phyloP scores from a whole-genome alignment of 92 coral and sea anemone species.

The Phenganax marumi region DNA sequence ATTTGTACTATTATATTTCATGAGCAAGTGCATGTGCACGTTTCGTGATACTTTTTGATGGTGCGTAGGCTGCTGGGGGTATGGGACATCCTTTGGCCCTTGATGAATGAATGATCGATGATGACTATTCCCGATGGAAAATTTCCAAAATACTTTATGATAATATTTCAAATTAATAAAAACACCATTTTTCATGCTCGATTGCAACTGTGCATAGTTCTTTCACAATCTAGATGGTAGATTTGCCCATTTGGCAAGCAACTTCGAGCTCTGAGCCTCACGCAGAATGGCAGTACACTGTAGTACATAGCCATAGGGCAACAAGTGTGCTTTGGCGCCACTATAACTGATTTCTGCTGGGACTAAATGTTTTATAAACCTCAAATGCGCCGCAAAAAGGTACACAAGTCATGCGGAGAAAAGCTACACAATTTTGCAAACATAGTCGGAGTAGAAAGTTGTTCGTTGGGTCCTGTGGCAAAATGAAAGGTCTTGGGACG shows the following conservation, averaged over 20 bases:
- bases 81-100: background rate
- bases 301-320: background rate
- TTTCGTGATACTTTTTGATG: background rate
- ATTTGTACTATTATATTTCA: too few relatives aligned
- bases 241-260: background rate
- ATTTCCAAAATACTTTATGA: background rate
- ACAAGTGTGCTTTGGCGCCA: background rate
- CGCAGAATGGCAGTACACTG: too few relatives aligned
- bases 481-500: background rate
- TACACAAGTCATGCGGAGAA: background rate
- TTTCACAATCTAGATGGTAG: background rate
- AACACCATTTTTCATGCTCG: too few relatives aligned
- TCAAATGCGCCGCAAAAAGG: slow-evolving; percentile 5
- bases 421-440: background rate
- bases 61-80: slow-evolving; percentile 2
- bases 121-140: background rate
- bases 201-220: too few relatives aligned
- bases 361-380: background rate
- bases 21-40: background rate
- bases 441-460: background rate
- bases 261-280: too few relatives aligned
- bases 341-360: background rate
- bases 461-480: too few relatives aligned
- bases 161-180: too few relatives aligned
- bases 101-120: slow-evolving; percentile 21